Evolutionary conservation across 2,113 vertebrate genomes (phyloP).

Genomic region (Arothron firmamentum): DNA sequence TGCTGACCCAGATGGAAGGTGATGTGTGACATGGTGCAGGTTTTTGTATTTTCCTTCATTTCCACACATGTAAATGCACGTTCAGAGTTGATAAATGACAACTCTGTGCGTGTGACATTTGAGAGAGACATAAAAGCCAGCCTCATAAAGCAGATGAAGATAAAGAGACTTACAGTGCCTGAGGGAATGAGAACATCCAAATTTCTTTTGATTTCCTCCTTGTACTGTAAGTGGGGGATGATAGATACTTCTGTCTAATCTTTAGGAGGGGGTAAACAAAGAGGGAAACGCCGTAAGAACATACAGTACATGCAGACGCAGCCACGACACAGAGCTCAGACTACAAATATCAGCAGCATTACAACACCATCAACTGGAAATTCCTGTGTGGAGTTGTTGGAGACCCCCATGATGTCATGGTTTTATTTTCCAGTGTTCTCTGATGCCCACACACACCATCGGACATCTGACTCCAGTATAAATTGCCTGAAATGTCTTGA

Average conservation of each 20-base stretch:
- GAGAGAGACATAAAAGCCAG: conserved; percentile 58
- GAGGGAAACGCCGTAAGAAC: conserved; percentile 21
- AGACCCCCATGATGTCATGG: conserved; percentile 6
- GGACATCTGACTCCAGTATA: no score
- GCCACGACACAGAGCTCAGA: conserved; percentile 20
- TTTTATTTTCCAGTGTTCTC: neutral
- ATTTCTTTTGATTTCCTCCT: conserved; percentile 20
- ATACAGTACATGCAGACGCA: conserved; percentile 31
- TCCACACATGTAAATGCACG: no score
- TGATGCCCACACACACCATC: no score
- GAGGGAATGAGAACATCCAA: conserved; percentile 35
- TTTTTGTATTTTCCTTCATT: no score
- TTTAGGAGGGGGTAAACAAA: conserved; percentile 8
- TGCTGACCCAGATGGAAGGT: neutral
- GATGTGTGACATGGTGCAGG: neutral
- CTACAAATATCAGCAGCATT: conserved; percentile 4
- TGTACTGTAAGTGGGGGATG: conserved; percentile 41
- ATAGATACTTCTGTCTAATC: neutral
- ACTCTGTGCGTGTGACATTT: conserved; percentile 38
- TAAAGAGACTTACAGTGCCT: conserved; percentile 39
- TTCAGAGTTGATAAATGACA: neutral
- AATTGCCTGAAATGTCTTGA: no score
- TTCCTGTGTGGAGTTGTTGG: conserved; percentile 22
- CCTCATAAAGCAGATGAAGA: conserved; percentile 47
- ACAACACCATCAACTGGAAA: conserved; percentile 6